Base-by-base conservation (phyloP, 2,888 invertebrate genomes). In the Strigamia crassipes region DNA sequence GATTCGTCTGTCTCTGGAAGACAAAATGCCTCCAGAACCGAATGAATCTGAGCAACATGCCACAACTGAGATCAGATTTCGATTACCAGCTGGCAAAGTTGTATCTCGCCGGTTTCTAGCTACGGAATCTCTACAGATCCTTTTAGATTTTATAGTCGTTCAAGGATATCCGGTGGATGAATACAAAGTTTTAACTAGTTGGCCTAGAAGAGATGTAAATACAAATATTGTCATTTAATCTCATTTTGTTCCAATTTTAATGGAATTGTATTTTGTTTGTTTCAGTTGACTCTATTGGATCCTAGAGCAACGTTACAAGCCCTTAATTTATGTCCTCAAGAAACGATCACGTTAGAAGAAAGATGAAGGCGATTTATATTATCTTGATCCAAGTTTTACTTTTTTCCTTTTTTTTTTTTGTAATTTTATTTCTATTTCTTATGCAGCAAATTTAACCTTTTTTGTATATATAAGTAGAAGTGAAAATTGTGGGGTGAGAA, bases 201-300 rank as follows among this genome's bases (percentile, higher is more conserved):
- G 94, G 94, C 97, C 97, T 87, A 92, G 96, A 87, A 92, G 94
- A 91, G 97, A 97, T 91, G 95, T 97, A 90, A 94, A 94, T 93
- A 82, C 12, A 34, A 34, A 5, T 34, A 34, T 23, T 12, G n/a
- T n/a, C n/a, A n/a, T 66, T 78, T 31, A 80, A 2, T 77, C n/a
- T 34, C 21, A 51, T 73, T 31, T 15, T 10, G 46, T 82, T 77
- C 3, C 34, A 34, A 6, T 34, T 34, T 51, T 51, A 51, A n/a
- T 51, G 83, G n/a, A n/a, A n/a, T n/a, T n/a, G n/a, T n/a, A n/a
- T n/a, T 81, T 85, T 84, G 84, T 86, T 85, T 84, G 85, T 89
- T 89, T 6, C 90, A 96, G 95, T 90, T 96, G 84, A 94, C 96
- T 84, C 90, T 92, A 84, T 90, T 94, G 89, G 93, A 96, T 89